A percentile compares a stretch with the other conserved stretches of the same genome.
Evolutionary conservation across 2,888 invertebrate genomes (phyloP).

Genomic region (Troglohyphantes excavatus): DNA sequence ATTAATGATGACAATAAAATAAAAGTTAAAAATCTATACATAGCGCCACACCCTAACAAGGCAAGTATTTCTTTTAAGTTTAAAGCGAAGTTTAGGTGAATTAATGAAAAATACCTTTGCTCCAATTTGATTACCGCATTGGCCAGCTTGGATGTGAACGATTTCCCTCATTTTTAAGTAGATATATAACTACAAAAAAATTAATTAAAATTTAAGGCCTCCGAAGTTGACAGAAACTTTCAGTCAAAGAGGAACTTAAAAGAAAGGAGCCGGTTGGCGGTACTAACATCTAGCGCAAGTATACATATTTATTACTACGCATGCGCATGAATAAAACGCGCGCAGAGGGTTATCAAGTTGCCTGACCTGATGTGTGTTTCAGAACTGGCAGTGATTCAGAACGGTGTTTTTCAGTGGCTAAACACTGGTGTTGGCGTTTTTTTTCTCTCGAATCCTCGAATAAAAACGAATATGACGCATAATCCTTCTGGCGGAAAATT

Average conservation of each 20-base stretch:
- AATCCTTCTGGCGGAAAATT: too few relatives aligned
- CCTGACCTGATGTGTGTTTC: too few relatives aligned
- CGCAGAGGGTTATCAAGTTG: too few relatives aligned
- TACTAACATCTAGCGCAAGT: too few relatives aligned
- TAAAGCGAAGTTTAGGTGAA: background rate
- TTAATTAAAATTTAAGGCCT: background rate
- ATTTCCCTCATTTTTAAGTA: constrained; percentile 82
- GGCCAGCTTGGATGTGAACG: constrained; percentile 84
- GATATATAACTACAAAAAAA: background rate
- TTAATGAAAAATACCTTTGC: constrained; percentile 82
- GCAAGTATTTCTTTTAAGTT: background rate
- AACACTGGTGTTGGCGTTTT: too few relatives aligned
- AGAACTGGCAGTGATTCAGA: too few relatives aligned
- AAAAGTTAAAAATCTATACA: background rate
- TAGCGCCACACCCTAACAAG: background rate
- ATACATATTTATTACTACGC: too few relatives aligned
- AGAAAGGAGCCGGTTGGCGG: too few relatives aligned
- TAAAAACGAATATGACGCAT: too few relatives aligned
- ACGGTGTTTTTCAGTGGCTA: too few relatives aligned
- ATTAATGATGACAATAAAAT: background rate
- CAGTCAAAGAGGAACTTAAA: background rate
- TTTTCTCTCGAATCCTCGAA: too few relatives aligned
- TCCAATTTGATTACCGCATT: constrained; percentile 85
- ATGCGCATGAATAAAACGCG: too few relatives aligned
- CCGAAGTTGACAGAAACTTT: background rate